Conservation (phyloP, 2,888 invertebrate species). For the Lissonota sp. region DNA sequence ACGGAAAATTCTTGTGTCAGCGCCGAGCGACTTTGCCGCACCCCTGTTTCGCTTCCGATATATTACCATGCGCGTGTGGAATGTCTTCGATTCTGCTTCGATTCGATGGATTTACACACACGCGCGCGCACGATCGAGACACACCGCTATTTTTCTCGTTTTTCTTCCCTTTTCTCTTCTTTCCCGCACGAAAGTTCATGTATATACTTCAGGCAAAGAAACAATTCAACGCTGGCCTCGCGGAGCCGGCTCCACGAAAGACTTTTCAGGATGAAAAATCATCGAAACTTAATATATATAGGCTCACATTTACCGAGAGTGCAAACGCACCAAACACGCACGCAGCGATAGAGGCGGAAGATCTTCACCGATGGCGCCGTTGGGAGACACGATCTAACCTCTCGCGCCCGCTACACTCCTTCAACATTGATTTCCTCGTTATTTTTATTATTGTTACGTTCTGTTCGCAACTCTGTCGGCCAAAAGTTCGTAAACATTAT, state of each 20-base stretch:
- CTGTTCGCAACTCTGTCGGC: not conserved
- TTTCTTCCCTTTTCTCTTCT: not conserved
- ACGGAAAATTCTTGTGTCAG: slow-evolving; percentile 2
- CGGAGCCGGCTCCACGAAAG: slow-evolving; percentile 9
- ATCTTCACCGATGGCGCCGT: slow-evolving; percentile 54
- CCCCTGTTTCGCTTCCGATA: slow-evolving; percentile 67
- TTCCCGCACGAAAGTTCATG: slow-evolving; percentile 19
- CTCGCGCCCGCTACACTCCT: slow-evolving; percentile 12
- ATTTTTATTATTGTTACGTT: not conserved
- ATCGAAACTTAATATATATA: not conserved
- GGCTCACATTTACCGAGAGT: slow-evolving; percentile 22
- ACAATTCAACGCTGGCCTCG: slow-evolving; percentile 17
- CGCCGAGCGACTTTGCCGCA: slow-evolving; percentile 67
- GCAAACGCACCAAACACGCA: slow-evolving; percentile 23
- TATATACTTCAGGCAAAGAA: slow-evolving; percentile 47
- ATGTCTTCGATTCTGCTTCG: slow-evolving; percentile 35
- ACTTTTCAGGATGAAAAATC: not conserved
- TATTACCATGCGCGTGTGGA: slow-evolving; percentile 51
- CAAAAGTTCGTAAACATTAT: not conserved
- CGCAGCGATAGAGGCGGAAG: not conserved
- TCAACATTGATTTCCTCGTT: not conserved
- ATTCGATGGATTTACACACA: not conserved
- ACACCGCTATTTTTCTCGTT: slow-evolving; percentile 32
- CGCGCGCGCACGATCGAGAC: slow-evolving; percentile 42
- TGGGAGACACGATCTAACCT: slow-evolving; percentile 56